Evolutionary conservation across 2,113 vertebrate species (phyloP), one percentile per base, ranked within the genome.

Genomic region (Lophotis ruficrista): DNA sequence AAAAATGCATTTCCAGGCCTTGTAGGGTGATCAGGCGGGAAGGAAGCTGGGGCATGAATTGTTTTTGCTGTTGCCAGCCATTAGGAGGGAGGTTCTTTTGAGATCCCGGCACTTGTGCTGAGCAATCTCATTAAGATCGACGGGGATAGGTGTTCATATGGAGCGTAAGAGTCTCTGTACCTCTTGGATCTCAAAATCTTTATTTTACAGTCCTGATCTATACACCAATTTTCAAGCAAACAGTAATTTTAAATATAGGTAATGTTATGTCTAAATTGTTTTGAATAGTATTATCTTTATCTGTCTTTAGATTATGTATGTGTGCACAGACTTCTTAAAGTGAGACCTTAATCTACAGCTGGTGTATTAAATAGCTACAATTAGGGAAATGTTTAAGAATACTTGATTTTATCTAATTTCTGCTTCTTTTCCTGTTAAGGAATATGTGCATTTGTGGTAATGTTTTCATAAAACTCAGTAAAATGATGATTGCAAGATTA

Each of bases 331-430:
- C 30, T 90, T 68, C 53, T 82, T 31, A 62, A 78, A 92, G 47
- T 77, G 62, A 79, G 62, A 83, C 85, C 78, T 89, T 92, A 90
- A 90, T 95, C 64, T 91, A 61, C 54, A 73, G 9, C 41, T 90
- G 21, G 9, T 83, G 37, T 83, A 35, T 88, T 93, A 83, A 78
- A 62, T 80, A 86, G 47, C 47, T 77, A 77, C 66, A 70, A 14
- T 95, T 89, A 89, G 27, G 81, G 45, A 93, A 93, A 87, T 77
- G 27, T 23, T 90, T 94, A 93, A 75, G 69, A 91, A 66, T 92
- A 56, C 21, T 88, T 69, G 20, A 77, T 91, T 94, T 94, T 93
- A 90, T 90, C 27, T 7, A 8, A 14, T 86, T 90, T 81, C 27
- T 54, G 7, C 48, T 92, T 90, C 31, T 61, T 79, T 73, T 86